These are phyloP conservation scores for Ridgeia piscesae DNA, from an alignment of 1,140 invertebrate species.

Conservation along the genomic window DNA sequence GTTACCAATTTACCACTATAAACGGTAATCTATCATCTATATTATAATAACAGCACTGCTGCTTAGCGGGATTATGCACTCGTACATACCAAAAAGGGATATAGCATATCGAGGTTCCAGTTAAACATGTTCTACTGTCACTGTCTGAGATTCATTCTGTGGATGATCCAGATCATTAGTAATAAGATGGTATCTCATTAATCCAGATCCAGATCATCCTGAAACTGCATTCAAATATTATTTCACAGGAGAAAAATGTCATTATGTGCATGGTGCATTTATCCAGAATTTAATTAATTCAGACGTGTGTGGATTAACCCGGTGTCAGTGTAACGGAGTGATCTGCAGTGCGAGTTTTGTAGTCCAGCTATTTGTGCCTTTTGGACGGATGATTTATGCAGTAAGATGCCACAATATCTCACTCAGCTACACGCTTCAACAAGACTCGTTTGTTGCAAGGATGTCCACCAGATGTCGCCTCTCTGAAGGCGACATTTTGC, in stretches of 20 bases:
- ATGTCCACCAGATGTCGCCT: not conserved
- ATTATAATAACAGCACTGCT: no score
- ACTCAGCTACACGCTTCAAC: not conserved
- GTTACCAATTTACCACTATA: no score
- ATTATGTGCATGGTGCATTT: no score
- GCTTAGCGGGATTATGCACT: no score
- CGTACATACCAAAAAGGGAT: no score
- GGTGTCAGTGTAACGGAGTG: not conserved
- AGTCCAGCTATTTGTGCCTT: not conserved
- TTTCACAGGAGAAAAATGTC: no score
- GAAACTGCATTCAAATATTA: no score
- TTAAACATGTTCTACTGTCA: not conserved
- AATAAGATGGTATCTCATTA: not conserved
- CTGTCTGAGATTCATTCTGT: no score
- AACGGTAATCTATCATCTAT: no score
- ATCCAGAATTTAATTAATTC: not conserved
- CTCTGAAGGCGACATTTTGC: not conserved
- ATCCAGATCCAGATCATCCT: no score
- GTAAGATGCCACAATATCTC: not conserved
- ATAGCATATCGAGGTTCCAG: not conserved
- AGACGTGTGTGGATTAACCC: not conserved
- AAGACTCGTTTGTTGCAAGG: not conserved
- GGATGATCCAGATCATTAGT: not conserved
- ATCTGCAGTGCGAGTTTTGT: not conserved
- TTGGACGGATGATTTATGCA: not conserved